These are phyloP conservation scores for Harmothoe impar DNA, from an alignment of 2,888 invertebrate genomes.

Conservation along the genomic window DNA sequence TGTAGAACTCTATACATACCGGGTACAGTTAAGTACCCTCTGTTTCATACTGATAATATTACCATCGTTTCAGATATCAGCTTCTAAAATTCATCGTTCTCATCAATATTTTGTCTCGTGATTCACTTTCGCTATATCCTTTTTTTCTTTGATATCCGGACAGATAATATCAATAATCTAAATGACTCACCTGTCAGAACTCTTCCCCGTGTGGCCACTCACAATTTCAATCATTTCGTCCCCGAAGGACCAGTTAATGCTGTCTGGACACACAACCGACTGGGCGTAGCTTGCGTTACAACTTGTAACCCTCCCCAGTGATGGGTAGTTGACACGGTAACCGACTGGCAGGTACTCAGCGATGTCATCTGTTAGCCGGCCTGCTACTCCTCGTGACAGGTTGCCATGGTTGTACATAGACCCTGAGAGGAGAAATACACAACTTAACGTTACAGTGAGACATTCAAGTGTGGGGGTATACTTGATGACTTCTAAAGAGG, in stretches of 20 bases:
- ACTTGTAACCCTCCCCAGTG: conserved; percentile 71
- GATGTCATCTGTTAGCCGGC: conserved; percentile 77
- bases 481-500: no score
- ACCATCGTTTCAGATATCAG: no score
- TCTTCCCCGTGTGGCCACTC: conserved; percentile 74
- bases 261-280: conserved; percentile 62
- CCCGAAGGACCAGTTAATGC: conserved; percentile 78
- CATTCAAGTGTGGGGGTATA: no score
- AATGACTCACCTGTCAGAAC: conserved; percentile 73
- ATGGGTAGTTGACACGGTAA: conserved; percentile 73
- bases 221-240: conserved; percentile 77
- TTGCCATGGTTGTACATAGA: conserved; percentile 78
- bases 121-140: no score
- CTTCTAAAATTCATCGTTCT: no score
- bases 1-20: no score
- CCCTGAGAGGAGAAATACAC: conserved; percentile 69
- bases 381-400: conserved; percentile 78
- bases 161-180: no score
- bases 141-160: no score
- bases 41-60: no score
- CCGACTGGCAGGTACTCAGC: conserved; percentile 73
- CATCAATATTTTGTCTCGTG: no score
- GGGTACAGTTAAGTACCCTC: no score
- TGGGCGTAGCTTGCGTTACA: conserved; percentile 64
- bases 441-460: no score